Percentiles rank a stretch among this genome's conserved stretches.
Conservation (phyloP, 2,797 vertebrate genomes). For the Dermochelys coriacea region DNA sequence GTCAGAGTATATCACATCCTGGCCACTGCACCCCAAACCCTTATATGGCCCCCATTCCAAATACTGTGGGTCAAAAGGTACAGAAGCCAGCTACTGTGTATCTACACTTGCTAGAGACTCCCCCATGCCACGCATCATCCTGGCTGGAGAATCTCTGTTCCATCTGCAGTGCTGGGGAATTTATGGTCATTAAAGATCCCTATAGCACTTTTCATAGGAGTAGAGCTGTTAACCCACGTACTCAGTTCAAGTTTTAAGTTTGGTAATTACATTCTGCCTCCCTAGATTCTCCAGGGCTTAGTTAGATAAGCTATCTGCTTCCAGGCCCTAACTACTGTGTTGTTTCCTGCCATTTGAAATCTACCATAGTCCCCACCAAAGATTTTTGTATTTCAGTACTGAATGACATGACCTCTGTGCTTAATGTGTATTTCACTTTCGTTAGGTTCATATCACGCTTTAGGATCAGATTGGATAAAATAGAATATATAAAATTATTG, state of each 20-base stretch:
- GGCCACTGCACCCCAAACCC: not conserved
- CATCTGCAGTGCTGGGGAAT: not conserved
- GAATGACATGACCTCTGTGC: not conserved
- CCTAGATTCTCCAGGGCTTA: not conserved
- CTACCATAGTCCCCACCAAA: not conserved
- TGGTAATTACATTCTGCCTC: not conserved
- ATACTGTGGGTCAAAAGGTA: not conserved
- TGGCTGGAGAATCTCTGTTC: not conserved
- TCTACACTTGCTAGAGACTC: not conserved
- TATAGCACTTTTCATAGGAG: not conserved
- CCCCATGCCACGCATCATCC: not conserved
- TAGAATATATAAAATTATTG: slow-evolving; percentile 4
- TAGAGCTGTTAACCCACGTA: not conserved
- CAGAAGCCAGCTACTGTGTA: not conserved
- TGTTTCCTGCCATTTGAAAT: not conserved
- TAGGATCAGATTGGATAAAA: slow-evolving; percentile 20
- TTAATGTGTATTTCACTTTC: not conserved
- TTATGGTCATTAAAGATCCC: not conserved
- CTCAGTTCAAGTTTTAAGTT: not conserved
- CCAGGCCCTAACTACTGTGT: not conserved
- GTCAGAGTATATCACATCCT: not conserved
- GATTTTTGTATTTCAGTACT: not conserved
- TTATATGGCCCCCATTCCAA: rapidly evolving
- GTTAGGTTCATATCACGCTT: not conserved
- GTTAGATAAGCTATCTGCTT: not conserved